These are phyloP conservation scores for Petroica traversi DNA, from an alignment of 2,113 vertebrate species.

Conservation along the genomic window DNA sequence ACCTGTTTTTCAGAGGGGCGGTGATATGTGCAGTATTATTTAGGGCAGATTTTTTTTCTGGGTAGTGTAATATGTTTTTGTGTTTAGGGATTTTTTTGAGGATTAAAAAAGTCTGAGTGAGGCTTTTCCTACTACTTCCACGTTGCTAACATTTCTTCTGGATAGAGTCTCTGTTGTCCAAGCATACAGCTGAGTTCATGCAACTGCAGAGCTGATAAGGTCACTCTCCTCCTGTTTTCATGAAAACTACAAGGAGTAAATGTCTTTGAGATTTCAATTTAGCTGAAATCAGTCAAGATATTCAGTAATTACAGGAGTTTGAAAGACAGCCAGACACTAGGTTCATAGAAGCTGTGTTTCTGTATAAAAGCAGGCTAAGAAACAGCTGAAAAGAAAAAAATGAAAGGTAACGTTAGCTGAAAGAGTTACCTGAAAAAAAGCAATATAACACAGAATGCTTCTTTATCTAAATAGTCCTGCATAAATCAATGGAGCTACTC, in stretches of 20 bases:
- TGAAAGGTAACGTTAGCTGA: not conserved
- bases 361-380: not conserved
- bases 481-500: conserved; percentile 1
- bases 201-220: not conserved
- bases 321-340: not conserved
- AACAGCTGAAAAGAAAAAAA: not conserved
- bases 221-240: not conserved
- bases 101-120: fast-evolving
- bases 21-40: not conserved
- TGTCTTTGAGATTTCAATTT: not conserved
- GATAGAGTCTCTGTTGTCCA: not conserved
- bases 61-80: not conserved
- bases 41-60: not conserved
- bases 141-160: not conserved
- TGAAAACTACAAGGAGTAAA: not conserved
- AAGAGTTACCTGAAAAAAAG: not conserved
- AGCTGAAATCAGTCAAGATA: not conserved
- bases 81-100: not conserved
- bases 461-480: not conserved
- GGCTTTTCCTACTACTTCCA: not conserved
- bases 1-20: not conserved
- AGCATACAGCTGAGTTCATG: not conserved
- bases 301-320: not conserved
- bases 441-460: not conserved
- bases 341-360: not conserved